phyloP scores from a whole-genome alignment of 92 coral and sea anemone species.

The Meandrina meandrites region DNA sequence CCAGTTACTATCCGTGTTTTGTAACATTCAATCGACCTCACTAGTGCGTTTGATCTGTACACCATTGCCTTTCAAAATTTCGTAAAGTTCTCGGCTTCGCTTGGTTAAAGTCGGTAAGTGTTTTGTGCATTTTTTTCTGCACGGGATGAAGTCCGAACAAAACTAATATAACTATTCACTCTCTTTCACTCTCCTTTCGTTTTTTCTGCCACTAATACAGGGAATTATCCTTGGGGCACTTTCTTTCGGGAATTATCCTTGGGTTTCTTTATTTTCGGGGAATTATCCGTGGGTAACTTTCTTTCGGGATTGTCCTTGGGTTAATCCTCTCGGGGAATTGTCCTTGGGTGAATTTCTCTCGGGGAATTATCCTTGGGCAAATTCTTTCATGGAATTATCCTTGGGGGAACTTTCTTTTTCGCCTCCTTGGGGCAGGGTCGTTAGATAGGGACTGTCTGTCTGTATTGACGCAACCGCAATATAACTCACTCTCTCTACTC shows the following conservation, averaged over 20 bases:
- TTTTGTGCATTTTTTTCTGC: slow-evolving; percentile 5
- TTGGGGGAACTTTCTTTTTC: slow-evolving; percentile 11
- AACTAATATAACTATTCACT: slow-evolving; percentile 29
- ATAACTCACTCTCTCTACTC: slow-evolving; percentile 39
- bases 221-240: not conserved
- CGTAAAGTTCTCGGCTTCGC: slow-evolving; percentile 14
- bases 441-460: slow-evolving; percentile 10
- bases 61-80: slow-evolving; percentile 13
- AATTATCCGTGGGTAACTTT: not conserved
- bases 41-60: not conserved
- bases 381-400: not conserved
- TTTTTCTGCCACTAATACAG: not conserved
- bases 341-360: not conserved
- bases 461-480: slow-evolving; percentile 6
- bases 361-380: not conserved
- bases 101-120: not conserved
- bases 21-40: not conserved
- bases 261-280: not conserved
- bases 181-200: slow-evolving; percentile 16
- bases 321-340: not conserved
- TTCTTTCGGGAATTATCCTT: not conserved
- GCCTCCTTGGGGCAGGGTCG: slow-evolving; percentile 3
- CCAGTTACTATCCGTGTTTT: too few relatives aligned
- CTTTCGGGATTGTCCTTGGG: not conserved
- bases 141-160: slow-evolving; percentile 15